Evolutionary conservation across 2,113 vertebrate genomes (phyloP).

Genomic region (Asarcornis scutulata): DNA sequence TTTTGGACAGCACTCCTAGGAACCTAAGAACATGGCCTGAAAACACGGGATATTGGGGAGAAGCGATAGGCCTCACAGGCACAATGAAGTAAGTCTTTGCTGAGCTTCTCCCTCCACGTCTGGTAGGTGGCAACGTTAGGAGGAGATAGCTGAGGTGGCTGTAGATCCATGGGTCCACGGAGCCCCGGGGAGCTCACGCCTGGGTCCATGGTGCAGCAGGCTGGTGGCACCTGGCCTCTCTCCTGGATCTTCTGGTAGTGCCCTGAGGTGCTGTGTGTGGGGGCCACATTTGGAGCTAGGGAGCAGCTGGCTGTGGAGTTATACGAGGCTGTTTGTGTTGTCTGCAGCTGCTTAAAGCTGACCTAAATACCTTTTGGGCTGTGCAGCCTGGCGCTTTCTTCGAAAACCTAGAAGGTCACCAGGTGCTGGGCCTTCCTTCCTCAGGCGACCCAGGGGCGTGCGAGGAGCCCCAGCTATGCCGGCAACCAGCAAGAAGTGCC

Average conservation of each 20-base stretch:
- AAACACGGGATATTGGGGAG: background rate
- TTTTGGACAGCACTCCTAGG: background rate
- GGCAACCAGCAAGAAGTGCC: background rate
- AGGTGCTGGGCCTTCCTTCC: background rate
- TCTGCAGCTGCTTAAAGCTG: slow-evolving; percentile 15
- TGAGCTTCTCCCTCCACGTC: background rate
- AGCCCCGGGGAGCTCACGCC: background rate
- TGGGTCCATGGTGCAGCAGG: background rate
- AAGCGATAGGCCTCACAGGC: background rate
- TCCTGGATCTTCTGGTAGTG: accelerated
- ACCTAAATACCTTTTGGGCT: slow-evolving; percentile 26
- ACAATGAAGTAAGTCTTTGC: background rate
- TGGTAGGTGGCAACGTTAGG: background rate
- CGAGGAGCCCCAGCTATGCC: background rate
- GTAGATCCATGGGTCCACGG: background rate
- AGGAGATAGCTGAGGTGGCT: background rate
- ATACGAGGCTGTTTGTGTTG: background rate
- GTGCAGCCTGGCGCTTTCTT: background rate
- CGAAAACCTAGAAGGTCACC: slow-evolving; percentile 16
- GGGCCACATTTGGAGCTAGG: background rate
- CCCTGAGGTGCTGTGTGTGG: background rate
- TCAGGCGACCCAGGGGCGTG: background rate
- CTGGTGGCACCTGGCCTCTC: background rate
- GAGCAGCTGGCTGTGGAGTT: background rate
- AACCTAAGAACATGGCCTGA: background rate